Percentiles rank a stretch among this genome's conserved stretches.
Evolutionary conservation across 2,797 vertebrate species (phyloP).

Genomic region (Gorsachius magnificus): DNA sequence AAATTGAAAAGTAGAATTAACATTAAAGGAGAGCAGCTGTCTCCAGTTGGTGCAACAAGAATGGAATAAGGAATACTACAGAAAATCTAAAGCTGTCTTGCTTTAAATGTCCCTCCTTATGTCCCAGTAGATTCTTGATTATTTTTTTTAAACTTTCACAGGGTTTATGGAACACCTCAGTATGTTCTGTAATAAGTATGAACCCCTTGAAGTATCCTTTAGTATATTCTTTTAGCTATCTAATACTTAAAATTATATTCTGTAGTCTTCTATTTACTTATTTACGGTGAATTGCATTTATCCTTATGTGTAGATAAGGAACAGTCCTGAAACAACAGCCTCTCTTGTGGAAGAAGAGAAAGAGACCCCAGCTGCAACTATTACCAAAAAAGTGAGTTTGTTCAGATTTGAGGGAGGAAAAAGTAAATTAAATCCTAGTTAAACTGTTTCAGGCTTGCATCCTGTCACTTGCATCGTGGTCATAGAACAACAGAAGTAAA

Average conservation of each 20-base stretch:
- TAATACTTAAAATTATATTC: background rate
- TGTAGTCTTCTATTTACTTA: background rate
- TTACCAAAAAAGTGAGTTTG: conserved; percentile 69
- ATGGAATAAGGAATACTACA: background rate
- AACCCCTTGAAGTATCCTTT: background rate
- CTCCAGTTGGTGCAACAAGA: background rate
- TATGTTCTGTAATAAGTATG: background rate
- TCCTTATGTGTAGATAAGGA: conserved; percentile 60
- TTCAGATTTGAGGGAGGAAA: background rate
- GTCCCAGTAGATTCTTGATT: background rate
- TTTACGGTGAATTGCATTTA: background rate
- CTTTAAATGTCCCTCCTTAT: background rate
- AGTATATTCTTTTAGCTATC: background rate
- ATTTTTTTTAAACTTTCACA: background rate
- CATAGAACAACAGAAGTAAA: background rate
- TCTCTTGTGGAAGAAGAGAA: conserved; percentile 75
- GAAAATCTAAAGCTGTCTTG: background rate
- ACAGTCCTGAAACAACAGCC: conserved; percentile 75
- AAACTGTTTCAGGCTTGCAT: background rate
- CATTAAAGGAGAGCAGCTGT: background rate
- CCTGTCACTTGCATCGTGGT: background rate
- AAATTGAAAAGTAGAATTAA: background rate
- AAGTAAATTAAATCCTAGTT: background rate
- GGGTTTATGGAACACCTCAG: background rate
- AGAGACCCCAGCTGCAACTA: conserved; percentile 55